Evolutionary conservation across 1,140 invertebrate species (phyloP).

Genomic region (Sitobion miscanthi): DNA sequence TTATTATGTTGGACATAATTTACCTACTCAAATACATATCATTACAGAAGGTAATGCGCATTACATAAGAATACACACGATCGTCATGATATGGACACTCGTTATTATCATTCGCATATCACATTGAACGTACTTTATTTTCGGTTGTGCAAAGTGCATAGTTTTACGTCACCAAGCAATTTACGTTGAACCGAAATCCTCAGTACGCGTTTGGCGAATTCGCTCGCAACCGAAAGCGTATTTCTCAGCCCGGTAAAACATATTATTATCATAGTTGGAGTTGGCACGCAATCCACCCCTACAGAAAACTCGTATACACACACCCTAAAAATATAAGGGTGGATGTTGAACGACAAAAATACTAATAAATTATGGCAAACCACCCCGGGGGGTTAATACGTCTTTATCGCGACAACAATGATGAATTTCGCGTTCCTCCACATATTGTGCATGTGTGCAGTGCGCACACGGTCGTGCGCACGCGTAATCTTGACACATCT

Average conservation of each 20-base stretch:
- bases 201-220: not conserved
- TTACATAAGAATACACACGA: not conserved
- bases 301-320: not conserved
- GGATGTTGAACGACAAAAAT: slow-evolving; percentile 26
- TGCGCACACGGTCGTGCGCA: not conserved
- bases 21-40: not conserved
- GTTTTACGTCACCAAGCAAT: not conserved
- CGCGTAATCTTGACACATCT: slow-evolving; percentile 27
- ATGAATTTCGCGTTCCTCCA: slow-evolving; percentile 30
- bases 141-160: not conserved
- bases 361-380: slow-evolving; percentile 40
- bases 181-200: not conserved
- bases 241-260: not conserved
- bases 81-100: not conserved
- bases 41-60: not conserved
- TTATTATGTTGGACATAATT: not conserved
- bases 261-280: not conserved
- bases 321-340: slow-evolving; percentile 20
- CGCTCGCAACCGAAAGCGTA: not conserved
- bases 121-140: not conserved
- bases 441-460: not conserved
- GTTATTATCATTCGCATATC: not conserved
- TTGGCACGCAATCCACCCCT: not conserved
- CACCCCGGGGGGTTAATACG: slow-evolving; percentile 43
- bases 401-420: slow-evolving; percentile 49